Evolutionary conservation across 2,113 vertebrate species (phyloP), one percentile per base, ranked within the genome.

Genomic region (Pseudonaja textilis): DNA sequence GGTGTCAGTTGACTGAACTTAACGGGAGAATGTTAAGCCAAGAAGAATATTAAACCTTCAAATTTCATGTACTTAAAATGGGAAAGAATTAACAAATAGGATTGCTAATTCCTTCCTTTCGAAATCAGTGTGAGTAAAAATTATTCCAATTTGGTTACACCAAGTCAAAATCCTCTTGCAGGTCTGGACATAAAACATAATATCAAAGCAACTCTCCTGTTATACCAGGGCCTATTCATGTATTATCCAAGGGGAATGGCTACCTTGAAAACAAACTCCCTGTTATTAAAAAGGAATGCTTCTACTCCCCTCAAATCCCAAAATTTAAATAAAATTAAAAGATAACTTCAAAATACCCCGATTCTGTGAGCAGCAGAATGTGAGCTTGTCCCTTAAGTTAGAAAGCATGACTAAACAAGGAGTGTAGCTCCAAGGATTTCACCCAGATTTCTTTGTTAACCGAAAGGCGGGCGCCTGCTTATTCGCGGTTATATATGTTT

Each of bases 401-500:
- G 95, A 93, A 23, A 4, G 91, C 89, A 92, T 90, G n/a, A 7
- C 25, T 3, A 50, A 55, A 26, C 34, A n/a, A 26, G 42, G 26
- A 6, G 7, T 26, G 10, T 25, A 95, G 91, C 47, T 94, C 91
- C 91, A 45, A n/a, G 0, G 94, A 90, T 95, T 96, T 34, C 96
- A 93, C 61, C 95, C 6, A 45, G 34, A 92, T 90, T 69, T 94
- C 54, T 61, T 95, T 16, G 20, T 29, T n/a, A 11, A 26, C 23
- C 23, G 11, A 94, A 95, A 95, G 93, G 93, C 29, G 14, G 88
- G 93, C 94, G 96, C 95, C 95, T 97, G 93, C 95, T 93, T 96
- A 95, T 96, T 47, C 54, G 93, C 94, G 91, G 95, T 94, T 95
- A 29, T 96, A 94, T 97, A 94, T 97, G 96, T 97, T 97, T 96